Conservation (phyloP, 2,888 invertebrate species). For the Orthosia gracilis region DNA sequence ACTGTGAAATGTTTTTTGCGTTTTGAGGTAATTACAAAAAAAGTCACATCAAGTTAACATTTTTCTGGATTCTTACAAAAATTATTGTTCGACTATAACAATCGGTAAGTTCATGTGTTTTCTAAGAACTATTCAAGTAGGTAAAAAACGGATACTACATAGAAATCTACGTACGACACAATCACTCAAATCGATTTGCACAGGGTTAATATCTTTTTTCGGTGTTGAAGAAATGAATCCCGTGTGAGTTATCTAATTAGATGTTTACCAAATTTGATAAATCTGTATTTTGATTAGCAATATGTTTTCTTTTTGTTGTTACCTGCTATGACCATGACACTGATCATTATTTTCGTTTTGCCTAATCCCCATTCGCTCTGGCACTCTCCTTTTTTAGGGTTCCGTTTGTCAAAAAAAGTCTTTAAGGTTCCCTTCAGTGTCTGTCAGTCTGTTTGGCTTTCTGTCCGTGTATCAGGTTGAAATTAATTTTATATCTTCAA, state of each 20-base stretch:
- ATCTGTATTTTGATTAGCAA: neutral
- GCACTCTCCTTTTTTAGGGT: neutral
- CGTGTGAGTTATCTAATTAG: neutral
- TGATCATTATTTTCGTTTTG: constrained; percentile 7
- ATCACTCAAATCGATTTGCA: constrained; percentile 26
- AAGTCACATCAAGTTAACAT: constrained; percentile 42
- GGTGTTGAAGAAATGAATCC: neutral
- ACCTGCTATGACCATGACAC: neutral
- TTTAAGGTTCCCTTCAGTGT: too few relatives aligned
- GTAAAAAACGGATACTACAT: neutral
- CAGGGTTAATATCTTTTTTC: neutral
- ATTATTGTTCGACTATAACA: constrained; percentile 53
- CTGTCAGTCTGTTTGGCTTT: too few relatives aligned
- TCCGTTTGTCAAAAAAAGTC: too few relatives aligned
- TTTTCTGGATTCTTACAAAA: constrained; percentile 52
- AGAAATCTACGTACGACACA: constrained; percentile 5
- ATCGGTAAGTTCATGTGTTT: constrained; percentile 44
- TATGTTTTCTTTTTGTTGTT: neutral
- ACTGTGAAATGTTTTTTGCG: constrained; percentile 47
- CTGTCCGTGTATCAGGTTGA: too few relatives aligned
- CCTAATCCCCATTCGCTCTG: neutral
- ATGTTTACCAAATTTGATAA: constrained; percentile 6
- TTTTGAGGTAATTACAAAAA: constrained; percentile 61
- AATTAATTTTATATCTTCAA: too few relatives aligned
- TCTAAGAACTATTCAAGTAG: neutral